Percentiles rank a stretch among this genome's conserved stretches.
These are phyloP conservation scores for Lasiurus borealis DNA, from an alignment of 2,113 vertebrate genomes.

Conservation along the genomic window DNA sequence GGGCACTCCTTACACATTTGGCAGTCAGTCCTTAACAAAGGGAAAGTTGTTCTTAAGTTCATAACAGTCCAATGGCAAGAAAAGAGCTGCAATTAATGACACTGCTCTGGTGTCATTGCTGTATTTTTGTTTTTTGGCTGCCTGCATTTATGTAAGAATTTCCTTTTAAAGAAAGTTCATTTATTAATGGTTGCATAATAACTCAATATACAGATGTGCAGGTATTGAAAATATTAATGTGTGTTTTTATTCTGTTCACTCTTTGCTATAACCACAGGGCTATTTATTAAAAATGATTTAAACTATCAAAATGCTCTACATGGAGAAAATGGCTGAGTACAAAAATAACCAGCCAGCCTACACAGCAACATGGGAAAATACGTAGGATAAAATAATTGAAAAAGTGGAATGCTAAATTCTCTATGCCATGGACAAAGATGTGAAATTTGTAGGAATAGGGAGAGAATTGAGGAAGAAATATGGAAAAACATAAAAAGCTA, in stretches of 20 bases:
- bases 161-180: background rate
- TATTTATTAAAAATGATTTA: background rate
- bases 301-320: background rate
- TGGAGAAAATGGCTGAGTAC: background rate
- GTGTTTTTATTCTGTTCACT: background rate
- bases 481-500: background rate
- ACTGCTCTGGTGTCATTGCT: fast-evolving
- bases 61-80: background rate
- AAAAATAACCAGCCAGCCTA: background rate
- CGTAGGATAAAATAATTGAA: background rate
- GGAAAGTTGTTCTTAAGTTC: background rate
- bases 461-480: background rate
- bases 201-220: fast-evolving
- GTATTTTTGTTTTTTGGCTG: background rate
- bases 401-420: background rate
- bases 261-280: background rate
- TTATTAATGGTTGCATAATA: background rate
- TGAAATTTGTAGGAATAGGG: background rate
- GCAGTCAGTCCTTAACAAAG: background rate
- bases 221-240: fast-evolving
- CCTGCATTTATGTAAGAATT: background rate
- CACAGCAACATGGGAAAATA: background rate
- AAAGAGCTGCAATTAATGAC: no score
- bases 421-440: background rate
- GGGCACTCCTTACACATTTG: background rate